Percentiles rank a stretch among this genome's conserved stretches.
Conservation (phyloP, 1,140 invertebrate species). For the Hylaeus volcanicus region DNA sequence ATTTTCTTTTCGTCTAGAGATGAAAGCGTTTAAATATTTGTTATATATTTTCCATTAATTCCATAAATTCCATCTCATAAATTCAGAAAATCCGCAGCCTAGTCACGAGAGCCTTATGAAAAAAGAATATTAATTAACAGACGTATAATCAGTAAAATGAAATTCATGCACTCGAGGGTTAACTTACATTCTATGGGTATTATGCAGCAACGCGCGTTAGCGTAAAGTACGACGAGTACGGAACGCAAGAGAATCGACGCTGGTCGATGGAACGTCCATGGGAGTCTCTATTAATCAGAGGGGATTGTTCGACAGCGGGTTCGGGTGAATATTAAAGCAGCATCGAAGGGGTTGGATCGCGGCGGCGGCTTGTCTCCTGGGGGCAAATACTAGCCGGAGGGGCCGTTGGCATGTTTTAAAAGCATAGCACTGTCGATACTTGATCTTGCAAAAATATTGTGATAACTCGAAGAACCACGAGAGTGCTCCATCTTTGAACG, state of each 20-base stretch:
- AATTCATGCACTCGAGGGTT: too few species aligned
- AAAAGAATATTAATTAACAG: too few species aligned
- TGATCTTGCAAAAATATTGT: conserved; percentile 64
- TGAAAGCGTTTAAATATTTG: too few species aligned
- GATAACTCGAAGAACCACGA: conserved; percentile 58
- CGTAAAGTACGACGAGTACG: not conserved
- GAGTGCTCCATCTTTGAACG: conserved; percentile 27
- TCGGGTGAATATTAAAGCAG: conserved; percentile 73
- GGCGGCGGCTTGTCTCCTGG: conserved; percentile 50
- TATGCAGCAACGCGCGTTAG: not conserved
- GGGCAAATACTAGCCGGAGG: conserved; percentile 43
- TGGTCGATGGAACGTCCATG: not conserved
- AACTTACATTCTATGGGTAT: not conserved
- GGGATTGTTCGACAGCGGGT: conserved; percentile 62
- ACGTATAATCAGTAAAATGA: too few species aligned
- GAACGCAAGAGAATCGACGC: not conserved
- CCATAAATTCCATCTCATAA: too few species aligned
- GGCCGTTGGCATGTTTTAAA: conserved; percentile 37
- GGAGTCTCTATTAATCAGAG: conserved; percentile 68
- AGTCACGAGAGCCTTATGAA: too few species aligned
- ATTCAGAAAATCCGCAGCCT: too few species aligned
- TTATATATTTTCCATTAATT: too few species aligned
- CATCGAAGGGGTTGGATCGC: conserved; percentile 68
- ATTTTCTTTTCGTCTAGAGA: too few species aligned
- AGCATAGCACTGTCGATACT: conserved; percentile 45